Base-by-base conservation (phyloP, 2,797 vertebrate species). In the Sebastes aleutianus region DNA sequence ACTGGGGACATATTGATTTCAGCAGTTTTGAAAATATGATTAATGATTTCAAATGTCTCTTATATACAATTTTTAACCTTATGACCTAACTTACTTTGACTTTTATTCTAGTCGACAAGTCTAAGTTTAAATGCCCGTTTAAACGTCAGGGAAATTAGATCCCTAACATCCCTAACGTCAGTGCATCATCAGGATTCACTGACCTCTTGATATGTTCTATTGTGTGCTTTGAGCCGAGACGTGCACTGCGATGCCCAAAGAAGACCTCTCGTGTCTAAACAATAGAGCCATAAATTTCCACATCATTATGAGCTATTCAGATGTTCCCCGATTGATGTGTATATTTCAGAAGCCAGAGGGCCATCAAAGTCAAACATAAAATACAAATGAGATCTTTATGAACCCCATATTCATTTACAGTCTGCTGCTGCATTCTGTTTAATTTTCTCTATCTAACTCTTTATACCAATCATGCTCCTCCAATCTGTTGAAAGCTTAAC, bases 331-430 rank as follows among this genome's bases (percentile, higher is more conserved):
- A 72, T 78, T 76, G 79, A 90, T 86, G 70, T 89, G 82, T 76
- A 74, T 82, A 87, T 89, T 91, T 89, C 50, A 83, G 68, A 83
- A 89, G 79, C 77, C 81, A 84, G 76, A 89, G 80, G 87, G 74
- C 84, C 89, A 89, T 92, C 86, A 91, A 87, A 92, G 82, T 85
- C 78, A 47, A 85, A 87, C 87, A 92, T 91, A 88, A 94, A 93
- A 92, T 83, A 90, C 88, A 88, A 93, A 93, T 89, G 80, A 92
- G 88, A 79, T 88, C 85, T 90, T 92, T 91, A 89, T 93, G 88
- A 89, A 91, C 50, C 78, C n/a, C 47, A 73, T 83, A 85, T 90
- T 92, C 78, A 91, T 92, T 91, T 85, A 85, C 78, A 87, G 81
- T 86, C 87, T 85, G 83, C 83, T 83, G 80, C 85, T 84, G 75